phyloP scores from a whole-genome alignment of 1,140 invertebrate species.

The Grapholita molesta region DNA sequence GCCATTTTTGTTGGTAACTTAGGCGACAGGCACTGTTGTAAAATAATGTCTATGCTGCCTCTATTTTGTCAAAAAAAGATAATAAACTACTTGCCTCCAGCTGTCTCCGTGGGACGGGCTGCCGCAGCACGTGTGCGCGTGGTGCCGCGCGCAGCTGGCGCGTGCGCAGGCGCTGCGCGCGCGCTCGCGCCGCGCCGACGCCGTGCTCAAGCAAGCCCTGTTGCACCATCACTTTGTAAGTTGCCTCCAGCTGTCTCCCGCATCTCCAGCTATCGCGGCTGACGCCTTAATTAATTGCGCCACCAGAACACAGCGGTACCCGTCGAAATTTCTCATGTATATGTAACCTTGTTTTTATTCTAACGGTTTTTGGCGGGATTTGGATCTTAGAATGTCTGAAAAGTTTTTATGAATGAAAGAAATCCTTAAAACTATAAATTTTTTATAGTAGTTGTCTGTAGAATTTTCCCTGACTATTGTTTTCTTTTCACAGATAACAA shows the following conservation, averaged over 20 bases:
- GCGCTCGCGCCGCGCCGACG: neutral
- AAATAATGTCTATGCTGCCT: neutral
- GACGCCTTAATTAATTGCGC: no score
- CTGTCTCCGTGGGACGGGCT: neutral
- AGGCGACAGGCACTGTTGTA: neutral
- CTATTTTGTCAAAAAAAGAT: neutral
- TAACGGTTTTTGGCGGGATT: no score
- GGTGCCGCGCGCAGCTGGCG: neutral
- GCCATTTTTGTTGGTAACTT: neutral
- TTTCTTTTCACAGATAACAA: conserved; percentile 1
- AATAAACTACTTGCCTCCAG: neutral
- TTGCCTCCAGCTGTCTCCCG: neutral
- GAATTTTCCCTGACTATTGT: neutral
- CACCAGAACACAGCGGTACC: no score
- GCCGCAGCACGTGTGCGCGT: neutral
- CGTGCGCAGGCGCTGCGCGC: neutral
- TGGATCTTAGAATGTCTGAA: no score
- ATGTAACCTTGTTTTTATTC: no score
- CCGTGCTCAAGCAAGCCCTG: neutral
- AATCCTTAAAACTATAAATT: neutral
- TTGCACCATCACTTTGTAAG: neutral
- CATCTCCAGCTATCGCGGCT: neutral
- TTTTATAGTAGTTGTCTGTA: neutral
- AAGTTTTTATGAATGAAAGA: no score
- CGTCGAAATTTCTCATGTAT: no score